Evolutionary conservation across 2,888 invertebrate genomes (phyloP).

Genomic region (Aspidiotus rigidus): DNA sequence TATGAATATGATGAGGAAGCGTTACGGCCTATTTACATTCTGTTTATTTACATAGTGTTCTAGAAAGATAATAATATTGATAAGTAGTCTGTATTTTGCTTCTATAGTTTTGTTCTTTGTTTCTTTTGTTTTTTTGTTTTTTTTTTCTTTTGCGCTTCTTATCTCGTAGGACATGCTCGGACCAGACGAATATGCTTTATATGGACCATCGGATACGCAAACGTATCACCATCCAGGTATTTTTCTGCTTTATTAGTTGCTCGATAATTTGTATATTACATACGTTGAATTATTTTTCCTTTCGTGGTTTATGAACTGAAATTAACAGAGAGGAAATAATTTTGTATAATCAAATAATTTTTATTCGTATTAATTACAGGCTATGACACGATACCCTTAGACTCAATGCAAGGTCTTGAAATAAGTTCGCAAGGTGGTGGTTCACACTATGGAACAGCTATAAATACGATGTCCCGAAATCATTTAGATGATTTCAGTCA

Average conservation of each 20-base stretch:
- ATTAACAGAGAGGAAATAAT: too few species aligned
- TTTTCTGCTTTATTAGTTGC: not conserved
- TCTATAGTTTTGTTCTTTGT: not conserved
- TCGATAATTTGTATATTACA: not conserved
- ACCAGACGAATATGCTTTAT: conserved; percentile 23
- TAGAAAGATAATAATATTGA: not conserved
- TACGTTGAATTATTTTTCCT: not conserved
- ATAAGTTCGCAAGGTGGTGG: conserved; percentile 59
- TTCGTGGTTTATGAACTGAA: not conserved
- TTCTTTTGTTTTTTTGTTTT: conserved; percentile 12
- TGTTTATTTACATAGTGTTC: too few species aligned
- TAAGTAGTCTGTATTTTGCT: not conserved
- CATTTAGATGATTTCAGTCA: conserved; percentile 72
- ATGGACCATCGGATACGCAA: conserved; percentile 14
- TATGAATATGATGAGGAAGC: too few species aligned
- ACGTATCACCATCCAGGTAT: conserved; percentile 23
- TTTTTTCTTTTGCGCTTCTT: conserved; percentile 31
- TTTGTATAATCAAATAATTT: too few species aligned
- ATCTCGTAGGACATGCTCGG: conserved; percentile 28
- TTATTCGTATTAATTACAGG: conserved; percentile 48
- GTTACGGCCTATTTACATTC: too few species aligned
- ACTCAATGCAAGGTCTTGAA: conserved; percentile 90
- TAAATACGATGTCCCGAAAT: conserved; percentile 73
- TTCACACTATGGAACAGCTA: conserved; percentile 50
- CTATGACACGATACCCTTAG: conserved; percentile 96